phyloP scores from a whole-genome alignment of 2,113 vertebrate species.

The Brienomyrus brachyistius region DNA sequence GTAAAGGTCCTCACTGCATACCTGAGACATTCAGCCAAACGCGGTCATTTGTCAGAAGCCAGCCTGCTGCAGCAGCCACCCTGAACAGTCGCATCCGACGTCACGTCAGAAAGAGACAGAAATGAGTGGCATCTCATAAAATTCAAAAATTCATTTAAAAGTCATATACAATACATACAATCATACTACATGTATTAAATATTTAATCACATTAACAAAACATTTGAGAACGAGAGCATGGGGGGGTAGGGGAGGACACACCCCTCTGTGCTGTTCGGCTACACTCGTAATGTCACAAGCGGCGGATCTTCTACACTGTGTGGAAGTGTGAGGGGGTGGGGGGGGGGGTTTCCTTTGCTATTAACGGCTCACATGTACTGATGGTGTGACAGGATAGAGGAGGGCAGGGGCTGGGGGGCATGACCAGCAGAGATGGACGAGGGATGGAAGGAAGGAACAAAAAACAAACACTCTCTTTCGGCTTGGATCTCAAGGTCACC shows the following conservation, averaged over 20 bases:
- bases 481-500: neutral
- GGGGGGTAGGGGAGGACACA: neutral
- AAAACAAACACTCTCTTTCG: neutral
- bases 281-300: neutral
- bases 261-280: neutral
- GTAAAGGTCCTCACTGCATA: neutral
- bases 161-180: neutral
- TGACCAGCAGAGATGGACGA: neutral
- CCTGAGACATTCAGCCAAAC: neutral
- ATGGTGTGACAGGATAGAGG: neutral
- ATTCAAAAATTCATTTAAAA: neutral
- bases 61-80: neutral
- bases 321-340: neutral
- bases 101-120: neutral
- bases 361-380: neutral
- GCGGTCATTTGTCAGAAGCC: neutral
- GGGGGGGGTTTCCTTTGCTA: neutral
- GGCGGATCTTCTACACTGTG: neutral
- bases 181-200: constrained; percentile 32
- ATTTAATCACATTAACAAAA: constrained; percentile 26
- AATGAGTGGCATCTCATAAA: neutral
- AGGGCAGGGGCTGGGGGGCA: neutral
- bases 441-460: neutral
- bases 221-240: constrained; percentile 25
- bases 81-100: neutral